Conservation (phyloP, 2,113 vertebrate genomes). For the Panthera uncia region DNA sequence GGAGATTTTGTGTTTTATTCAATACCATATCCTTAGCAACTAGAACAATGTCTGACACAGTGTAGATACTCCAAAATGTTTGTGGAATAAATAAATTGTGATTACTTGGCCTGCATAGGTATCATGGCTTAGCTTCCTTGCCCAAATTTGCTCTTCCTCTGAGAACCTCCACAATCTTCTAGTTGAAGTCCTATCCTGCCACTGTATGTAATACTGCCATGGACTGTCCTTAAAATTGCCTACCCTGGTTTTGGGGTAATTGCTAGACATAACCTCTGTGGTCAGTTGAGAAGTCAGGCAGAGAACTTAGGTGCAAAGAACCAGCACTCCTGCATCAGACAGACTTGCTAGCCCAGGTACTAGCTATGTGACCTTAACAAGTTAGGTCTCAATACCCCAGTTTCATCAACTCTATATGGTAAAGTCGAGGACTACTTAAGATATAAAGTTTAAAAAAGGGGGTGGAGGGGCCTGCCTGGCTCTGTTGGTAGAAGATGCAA, state of each 20-base stretch:
- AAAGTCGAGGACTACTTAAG: not conserved
- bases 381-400: not conserved
- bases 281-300: not conserved
- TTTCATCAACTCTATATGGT: not conserved
- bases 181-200: not conserved
- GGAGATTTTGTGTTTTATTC: not conserved
- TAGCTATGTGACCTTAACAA: not conserved
- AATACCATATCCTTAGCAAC: not conserved
- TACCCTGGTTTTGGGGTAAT: not conserved
- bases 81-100: conserved; percentile 1
- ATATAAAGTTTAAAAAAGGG: not conserved
- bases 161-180: not conserved
- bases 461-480: not conserved
- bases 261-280: not conserved
- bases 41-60: not conserved
- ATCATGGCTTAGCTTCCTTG: not conserved
- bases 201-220: not conserved
- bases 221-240: not conserved
- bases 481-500: not conserved
- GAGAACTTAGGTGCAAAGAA: not conserved
- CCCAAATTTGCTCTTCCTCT: conserved; percentile 9
- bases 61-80: not conserved
- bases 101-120: not conserved
- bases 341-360: not conserved
- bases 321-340: not conserved